Conservation (phyloP, 2,888 invertebrate genomes). For the Rutpela maculata region DNA sequence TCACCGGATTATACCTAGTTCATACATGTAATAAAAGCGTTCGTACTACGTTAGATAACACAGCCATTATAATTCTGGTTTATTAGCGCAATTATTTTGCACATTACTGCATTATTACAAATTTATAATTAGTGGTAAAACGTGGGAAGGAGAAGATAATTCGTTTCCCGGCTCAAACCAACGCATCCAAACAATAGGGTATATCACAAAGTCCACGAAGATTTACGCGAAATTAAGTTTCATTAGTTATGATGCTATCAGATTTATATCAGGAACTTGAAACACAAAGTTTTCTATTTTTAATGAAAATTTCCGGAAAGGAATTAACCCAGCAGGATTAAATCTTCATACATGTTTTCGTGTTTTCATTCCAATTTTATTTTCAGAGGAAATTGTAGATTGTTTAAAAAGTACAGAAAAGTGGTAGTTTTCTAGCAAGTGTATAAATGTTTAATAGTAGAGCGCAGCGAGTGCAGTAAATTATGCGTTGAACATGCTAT, state of each 20-base stretch:
- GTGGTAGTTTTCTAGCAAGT: too few relatives aligned
- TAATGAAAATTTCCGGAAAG: neutral
- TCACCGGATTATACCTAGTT: too few relatives aligned
- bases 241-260: neutral
- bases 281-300: neutral
- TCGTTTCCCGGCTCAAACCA: slow-evolving; percentile 30
- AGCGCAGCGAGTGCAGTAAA: too few relatives aligned
- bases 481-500: too few relatives aligned
- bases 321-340: too few relatives aligned
- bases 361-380: too few relatives aligned
- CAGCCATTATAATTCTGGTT: neutral
- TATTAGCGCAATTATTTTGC: slow-evolving; percentile 30
- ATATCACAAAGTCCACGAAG: slow-evolving; percentile 11
- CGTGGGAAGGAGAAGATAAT: slow-evolving; percentile 38
- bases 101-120: slow-evolving; percentile 25
- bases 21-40: neutral
- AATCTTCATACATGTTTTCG: too few relatives aligned
- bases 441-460: too few relatives aligned
- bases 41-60: neutral
- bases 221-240: slow-evolving; percentile 20
- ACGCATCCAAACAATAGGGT: slow-evolving; percentile 27
- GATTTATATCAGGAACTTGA: neutral
- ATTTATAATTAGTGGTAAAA: slow-evolving; percentile 29
- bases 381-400: too few relatives aligned
- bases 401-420: too few relatives aligned